These are phyloP conservation scores for Idaea dimidiata DNA, from an alignment of 2,888 invertebrate species.

Conservation along the genomic window DNA sequence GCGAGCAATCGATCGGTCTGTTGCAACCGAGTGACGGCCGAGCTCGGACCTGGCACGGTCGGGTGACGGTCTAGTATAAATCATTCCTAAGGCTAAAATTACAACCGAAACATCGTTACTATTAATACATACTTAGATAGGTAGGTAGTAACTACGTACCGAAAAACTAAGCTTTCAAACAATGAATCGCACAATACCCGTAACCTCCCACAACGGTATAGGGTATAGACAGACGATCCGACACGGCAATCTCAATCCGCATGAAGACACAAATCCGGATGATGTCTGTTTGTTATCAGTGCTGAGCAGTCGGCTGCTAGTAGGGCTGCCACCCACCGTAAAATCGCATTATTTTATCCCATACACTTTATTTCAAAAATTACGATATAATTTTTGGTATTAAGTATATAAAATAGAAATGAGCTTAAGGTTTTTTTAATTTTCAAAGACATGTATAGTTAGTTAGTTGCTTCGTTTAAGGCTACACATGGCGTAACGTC, in stretches of 20 bases:
- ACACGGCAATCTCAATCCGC: constrained; percentile 46
- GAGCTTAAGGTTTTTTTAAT: no score
- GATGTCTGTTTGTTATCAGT: constrained; percentile 80
- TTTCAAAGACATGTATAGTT: no score
- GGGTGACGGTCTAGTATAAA: no score
- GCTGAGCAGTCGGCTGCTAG: constrained; percentile 69
- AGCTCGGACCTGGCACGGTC: no score
- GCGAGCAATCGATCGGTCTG: no score
- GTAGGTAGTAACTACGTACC: background rate
- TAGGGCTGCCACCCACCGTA: constrained; percentile 57
- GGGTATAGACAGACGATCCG: constrained; percentile 8
- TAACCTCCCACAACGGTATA: constrained; percentile 2
- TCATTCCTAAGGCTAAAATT: no score
- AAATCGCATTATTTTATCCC: constrained; percentile 69
- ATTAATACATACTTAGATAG: background rate
- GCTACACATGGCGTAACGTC: no score
- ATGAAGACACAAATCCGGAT: constrained; percentile 80
- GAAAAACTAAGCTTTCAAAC: background rate
- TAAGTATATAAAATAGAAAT: no score
- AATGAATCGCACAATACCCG: constrained; percentile 8
- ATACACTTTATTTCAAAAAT: constrained; percentile 55
- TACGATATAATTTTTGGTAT: constrained; percentile 5
- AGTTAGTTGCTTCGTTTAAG: no score
- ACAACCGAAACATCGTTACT: no score
- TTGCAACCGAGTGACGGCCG: no score